Evolutionary conservation across 2,113 vertebrate species (phyloP).

Genomic region (Anarrhichthys ocellatus): DNA sequence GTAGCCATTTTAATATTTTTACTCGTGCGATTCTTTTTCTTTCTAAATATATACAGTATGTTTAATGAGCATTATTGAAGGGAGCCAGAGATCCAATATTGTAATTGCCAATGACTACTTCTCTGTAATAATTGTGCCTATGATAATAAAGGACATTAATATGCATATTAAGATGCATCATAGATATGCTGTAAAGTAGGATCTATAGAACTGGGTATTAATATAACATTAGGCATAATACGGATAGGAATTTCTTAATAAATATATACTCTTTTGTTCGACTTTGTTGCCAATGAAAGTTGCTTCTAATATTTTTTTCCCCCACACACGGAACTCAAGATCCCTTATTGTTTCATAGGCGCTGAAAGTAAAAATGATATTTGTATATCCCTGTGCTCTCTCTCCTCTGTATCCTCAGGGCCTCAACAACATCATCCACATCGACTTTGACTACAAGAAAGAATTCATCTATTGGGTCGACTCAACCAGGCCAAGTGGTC

Average conservation of each 20-base stretch:
- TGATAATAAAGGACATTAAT: too few species aligned
- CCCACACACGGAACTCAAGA: background rate
- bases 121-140: too few species aligned
- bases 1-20: background rate
- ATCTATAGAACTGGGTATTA: background rate
- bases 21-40: too few species aligned
- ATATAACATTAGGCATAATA: background rate
- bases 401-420: slow-evolving; percentile 85
- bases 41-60: too few species aligned
- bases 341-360: background rate
- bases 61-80: too few species aligned
- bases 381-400: background rate
- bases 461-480: slow-evolving; percentile 99
- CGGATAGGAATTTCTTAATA: background rate
- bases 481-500: slow-evolving; percentile 95
- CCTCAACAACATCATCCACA: slow-evolving; percentile 95
- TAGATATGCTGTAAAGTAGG: background rate
- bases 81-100: too few species aligned
- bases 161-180: background rate
- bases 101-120: too few species aligned
- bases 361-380: background rate
- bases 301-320: background rate
- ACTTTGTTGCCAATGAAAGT: background rate
- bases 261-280: background rate
- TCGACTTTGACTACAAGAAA: slow-evolving; percentile 98